Evolutionary conservation across 1,140 invertebrate species (phyloP), one percentile per base, ranked within the genome.

Genomic region (Periplaneta americana): DNA sequence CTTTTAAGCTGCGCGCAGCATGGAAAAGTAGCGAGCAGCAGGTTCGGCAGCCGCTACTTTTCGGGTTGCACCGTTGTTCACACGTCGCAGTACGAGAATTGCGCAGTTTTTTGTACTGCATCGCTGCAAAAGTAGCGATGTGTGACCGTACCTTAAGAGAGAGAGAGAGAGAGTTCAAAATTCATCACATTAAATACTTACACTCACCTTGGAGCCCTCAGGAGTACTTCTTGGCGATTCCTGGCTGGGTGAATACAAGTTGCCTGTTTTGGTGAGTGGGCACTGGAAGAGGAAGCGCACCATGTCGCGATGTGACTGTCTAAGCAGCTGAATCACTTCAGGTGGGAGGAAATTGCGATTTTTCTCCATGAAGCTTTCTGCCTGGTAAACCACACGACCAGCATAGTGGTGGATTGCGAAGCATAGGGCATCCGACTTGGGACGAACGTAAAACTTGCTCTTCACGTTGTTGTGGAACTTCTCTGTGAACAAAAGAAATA

Each of bases 391-490:
- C 11, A 96, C 95, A 84, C 94, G 88, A 11, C 94, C 94, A 74
- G 94, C 94, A 86, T 94, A 96, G 85, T 95, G 94, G 84, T 94
- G 91, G 35, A 95, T 90, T 0, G 92, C 92, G 86, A 96, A 96
- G 83, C 92, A 93, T 35, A 94, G 88, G 2, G 92, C 93, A 83
- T 94, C 92, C 17, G 93, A 93, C 86, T 96, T 96, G 13, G 95
- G 94, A 37, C 93, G 90, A 13, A 94, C 91, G 87, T 96, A 96
- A 85, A 92, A 93, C 85, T 93, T 92, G 35, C 93, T 93, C 83
- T 93, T 94, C 18, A 96, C 92, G 85, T 96, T 96, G 79, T 91
- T 92, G 84, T 96, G 94, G 85, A 96, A 95, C 85, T 96, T 96
- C 85, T 96, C 95, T 95, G 90, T 6, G 90, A 89, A 85, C 83